A percentile compares a stretch with the other conserved stretches of the same genome.
phyloP scores from a whole-genome alignment of 2,888 invertebrate species.

The Drosophila nigricruria region DNA sequence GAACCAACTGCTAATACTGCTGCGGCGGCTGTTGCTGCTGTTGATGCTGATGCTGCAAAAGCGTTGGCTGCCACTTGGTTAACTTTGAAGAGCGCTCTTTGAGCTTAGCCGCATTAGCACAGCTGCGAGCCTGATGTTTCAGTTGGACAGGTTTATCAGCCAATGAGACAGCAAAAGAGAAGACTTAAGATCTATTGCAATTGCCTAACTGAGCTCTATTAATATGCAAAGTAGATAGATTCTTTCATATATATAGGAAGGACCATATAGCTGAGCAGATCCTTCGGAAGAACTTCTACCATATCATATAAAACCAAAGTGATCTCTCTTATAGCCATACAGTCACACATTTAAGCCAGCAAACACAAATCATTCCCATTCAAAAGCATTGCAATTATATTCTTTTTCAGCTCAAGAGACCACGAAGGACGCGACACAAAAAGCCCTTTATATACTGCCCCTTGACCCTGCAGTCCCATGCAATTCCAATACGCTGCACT shows the following conservation, averaged over 20 bases:
- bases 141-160: conserved; percentile 2
- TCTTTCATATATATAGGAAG: too few species aligned
- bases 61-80: conserved; percentile 22
- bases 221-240: background rate
- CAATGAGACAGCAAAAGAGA: background rate
- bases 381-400: background rate
- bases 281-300: too few species aligned
- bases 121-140: background rate
- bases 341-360: too few species aligned
- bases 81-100: conserved; percentile 22
- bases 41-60: conserved; percentile 33
- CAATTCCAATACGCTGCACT: background rate
- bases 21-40: conserved; percentile 19
- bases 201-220: background rate
- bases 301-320: too few species aligned
- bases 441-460: background rate
- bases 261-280: too few species aligned
- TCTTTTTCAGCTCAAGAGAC: background rate
- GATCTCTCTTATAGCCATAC: too few species aligned
- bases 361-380: background rate
- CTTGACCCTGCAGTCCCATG: background rate
- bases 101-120: conserved; percentile 28
- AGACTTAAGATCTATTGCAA: too few species aligned
- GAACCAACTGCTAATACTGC: conserved; percentile 34
- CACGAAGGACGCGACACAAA: background rate